Evolutionary conservation across 2,888 invertebrate genomes (phyloP), one percentile per base, ranked within the genome.

Genomic region (Nemotelus nigrinus): DNA sequence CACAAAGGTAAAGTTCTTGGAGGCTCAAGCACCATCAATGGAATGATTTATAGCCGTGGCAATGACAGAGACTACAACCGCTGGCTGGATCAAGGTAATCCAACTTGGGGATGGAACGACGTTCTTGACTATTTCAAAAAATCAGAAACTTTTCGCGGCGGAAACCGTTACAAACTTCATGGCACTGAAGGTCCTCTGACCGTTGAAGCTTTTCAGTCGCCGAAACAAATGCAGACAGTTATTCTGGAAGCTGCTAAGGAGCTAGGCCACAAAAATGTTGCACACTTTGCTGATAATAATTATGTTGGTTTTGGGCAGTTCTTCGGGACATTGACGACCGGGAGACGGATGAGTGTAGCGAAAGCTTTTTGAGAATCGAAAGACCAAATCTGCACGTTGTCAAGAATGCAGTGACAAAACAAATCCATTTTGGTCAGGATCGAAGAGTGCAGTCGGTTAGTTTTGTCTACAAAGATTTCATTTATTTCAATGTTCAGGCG

Each of bases 41-140:
- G 94, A 50, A 95, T 96, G 95, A 87, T 94, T 41, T 96, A 95
- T 82, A 89, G 94, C 1, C 88, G 95, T 80, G 95, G 95, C 0
- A 94, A 95, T 83, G 89, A 89, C 81, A 88, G 87, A 7, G 95
- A 96, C 84, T 96, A 94, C 84, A 93, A 96, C 82, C 85, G 88
- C 47, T 96, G 96, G 96, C 92, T 90, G 64, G 84, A 83, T 3
- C 84, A 91, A 82, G 96, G 95, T 0, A 91, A 88, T 78, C 78
- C 80, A 6, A 94, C 92, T 0, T 96, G 96, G 96, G 88, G 91
- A 39, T 94, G 92, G 83, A 87, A 90, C 0, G 90, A 91, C 57
- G 89, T 94, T 0, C 84, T 94, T 7, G 90, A 92, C 0, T 95
- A 94, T 84, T 96, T 95, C 84, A 92, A 92, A 84, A 95, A 94